Evolutionary conservation across 2,113 vertebrate species (phyloP), one percentile per base, ranked within the genome.

Genomic region (Oceanites oceanicus): DNA sequence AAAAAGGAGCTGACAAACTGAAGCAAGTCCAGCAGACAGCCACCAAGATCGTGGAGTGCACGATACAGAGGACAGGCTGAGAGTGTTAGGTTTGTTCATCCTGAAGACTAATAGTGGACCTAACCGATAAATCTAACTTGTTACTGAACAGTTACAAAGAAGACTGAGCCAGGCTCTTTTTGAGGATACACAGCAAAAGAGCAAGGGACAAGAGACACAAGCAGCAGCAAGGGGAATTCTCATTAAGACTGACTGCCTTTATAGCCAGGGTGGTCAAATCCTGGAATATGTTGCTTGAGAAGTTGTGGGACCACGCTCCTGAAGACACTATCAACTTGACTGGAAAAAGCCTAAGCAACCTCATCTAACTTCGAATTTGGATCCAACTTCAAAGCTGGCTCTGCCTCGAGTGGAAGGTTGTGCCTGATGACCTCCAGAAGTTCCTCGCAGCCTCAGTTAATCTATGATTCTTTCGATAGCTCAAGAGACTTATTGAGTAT

Each of bases 11-110:
- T 61, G 61, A 53, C 32, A 50, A 67, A 82, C 10, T 21, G 34
- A 63, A 34, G 18, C 27, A 36, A 29, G 32, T 47, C 61, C 22
- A 47, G 42, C 23, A 50, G 42, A 26, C 11, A 50, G n/a, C 13
- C 8, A 74, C 16, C 11, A 45, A 14, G 49, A 55, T 2, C 2
- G 11, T 63, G 16, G 5, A 75, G 44, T 0, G 0, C 9, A 25
- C 1, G 3, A 72, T 4, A 40, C 6, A 9, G 4, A 66, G 45
- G 22, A 72, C 6, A 26, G 20, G 34, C 40, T 88, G 32, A 88
- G 44, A 11, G 14, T 1, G 2, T n/a, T 9, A 44, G 21, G 26
- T n/a, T 61, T 77, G 15, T 34, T 78, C 12, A 59, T 11, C 58
- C 14, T 65, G 32, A 53, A 59, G 44, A 44, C 10, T 30, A 77